A percentile compares a stretch with the other conserved stretches of the same genome.
Evolutionary conservation across 1,140 invertebrate genomes (phyloP).

Genomic region (Carposina sasakii): DNA sequence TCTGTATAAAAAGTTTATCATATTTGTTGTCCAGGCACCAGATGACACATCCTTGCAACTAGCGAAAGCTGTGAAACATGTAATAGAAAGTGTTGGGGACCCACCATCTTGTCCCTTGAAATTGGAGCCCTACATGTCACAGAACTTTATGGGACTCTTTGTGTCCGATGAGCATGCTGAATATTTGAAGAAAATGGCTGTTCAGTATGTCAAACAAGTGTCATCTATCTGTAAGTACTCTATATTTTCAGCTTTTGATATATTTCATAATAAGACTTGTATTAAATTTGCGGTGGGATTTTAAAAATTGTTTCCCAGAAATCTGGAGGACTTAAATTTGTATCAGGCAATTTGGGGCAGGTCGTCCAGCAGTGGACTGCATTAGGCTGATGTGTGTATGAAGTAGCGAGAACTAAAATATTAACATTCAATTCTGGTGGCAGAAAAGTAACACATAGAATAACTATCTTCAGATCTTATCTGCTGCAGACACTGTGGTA

Average conservation of each 20-base stretch:
- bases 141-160: conserved; percentile 91
- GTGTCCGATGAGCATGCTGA: conserved; percentile 84
- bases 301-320: no score
- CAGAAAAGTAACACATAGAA: no score
- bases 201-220: conserved; percentile 85
- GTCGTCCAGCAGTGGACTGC: no score
- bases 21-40: conserved; percentile 73
- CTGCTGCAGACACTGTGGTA: no score
- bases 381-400: no score
- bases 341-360: no score
- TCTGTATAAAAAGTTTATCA: not conserved
- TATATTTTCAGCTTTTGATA: conserved; percentile 8
- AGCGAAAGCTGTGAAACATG: conserved; percentile 77
- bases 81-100: conserved; percentile 79
- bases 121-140: conserved; percentile 86
- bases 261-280: no score
- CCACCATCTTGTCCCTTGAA: conserved; percentile 76
- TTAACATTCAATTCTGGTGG: no score
- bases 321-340: no score
- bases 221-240: conserved; percentile 78
- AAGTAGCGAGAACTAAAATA: no score
- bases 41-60: conserved; percentile 81
- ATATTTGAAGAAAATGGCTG: conserved; percentile 81
- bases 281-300: no score
- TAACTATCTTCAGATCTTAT: no score